A percentile compares a stretch with the other conserved stretches of the same genome.
phyloP scores from a whole-genome alignment of 2,113 vertebrate genomes.

The Neodon shergylaensis region DNA sequence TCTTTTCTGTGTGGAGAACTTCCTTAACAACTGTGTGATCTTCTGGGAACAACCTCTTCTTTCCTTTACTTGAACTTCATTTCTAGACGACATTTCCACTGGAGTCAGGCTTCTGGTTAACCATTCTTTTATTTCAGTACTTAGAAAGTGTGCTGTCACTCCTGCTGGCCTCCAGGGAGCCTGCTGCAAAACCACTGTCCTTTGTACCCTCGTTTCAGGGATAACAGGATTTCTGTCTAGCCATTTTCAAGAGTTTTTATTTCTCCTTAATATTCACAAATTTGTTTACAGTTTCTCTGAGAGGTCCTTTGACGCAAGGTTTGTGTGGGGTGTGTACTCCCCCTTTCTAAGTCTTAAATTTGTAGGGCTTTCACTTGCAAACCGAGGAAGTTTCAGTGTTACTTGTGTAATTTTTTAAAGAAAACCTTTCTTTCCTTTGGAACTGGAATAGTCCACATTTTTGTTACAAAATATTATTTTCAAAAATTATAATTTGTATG shows the following conservation, averaged over 20 bases:
- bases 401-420: neutral
- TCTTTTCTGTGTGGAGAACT: neutral
- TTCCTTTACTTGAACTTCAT: neutral
- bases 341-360: neutral
- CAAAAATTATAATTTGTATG: neutral
- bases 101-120: neutral
- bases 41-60: neutral
- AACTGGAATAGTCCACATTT: neutral
- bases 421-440: neutral
- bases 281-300: neutral
- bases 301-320: neutral
- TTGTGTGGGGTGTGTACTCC: neutral
- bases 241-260: slow-evolving; percentile 10
- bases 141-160: neutral
- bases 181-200: neutral
- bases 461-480: neutral
- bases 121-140: neutral
- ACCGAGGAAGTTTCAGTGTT: neutral
- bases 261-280: neutral
- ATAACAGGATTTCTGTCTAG: neutral
- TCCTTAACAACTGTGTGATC: neutral
- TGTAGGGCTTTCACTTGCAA: neutral
- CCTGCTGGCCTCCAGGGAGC: neutral
- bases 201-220: neutral
- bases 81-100: neutral